Conservation (phyloP, 2,888 invertebrate genomes). For the Neoitamus cyanurus region DNA sequence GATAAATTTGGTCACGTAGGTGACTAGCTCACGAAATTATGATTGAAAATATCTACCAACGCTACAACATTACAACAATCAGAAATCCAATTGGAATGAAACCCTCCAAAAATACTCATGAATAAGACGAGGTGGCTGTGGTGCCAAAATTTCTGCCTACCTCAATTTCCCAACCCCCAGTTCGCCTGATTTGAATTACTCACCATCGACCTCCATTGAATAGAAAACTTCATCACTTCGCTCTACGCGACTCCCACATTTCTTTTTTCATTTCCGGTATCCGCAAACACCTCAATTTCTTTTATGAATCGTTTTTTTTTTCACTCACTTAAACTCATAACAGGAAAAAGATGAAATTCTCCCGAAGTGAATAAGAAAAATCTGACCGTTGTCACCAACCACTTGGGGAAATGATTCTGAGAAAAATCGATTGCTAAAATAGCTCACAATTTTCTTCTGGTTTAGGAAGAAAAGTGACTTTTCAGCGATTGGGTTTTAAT, state of each 20-base stretch:
- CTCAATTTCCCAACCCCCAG: slow-evolving; percentile 9
- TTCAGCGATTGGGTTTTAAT: not conserved
- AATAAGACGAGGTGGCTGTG: not conserved
- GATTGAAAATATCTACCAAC: not conserved
- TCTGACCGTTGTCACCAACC: slow-evolving; percentile 5
- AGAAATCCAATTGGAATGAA: not conserved
- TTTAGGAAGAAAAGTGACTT: not conserved
- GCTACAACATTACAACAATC: not conserved
- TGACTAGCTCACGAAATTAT: not conserved
- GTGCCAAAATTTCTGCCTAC: slow-evolving; percentile 27
- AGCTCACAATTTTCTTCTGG: not conserved
- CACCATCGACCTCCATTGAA: slow-evolving; percentile 51
- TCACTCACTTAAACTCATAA: not conserved
- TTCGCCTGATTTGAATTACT: slow-evolving; percentile 39
- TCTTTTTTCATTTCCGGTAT: not conserved
- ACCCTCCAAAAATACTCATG: not conserved
- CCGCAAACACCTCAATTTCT: not conserved
- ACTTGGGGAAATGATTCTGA: slow-evolving; percentile 15
- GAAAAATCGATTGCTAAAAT: slow-evolving; percentile 35
- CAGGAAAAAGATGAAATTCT: not conserved
- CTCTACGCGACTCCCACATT: not conserved
- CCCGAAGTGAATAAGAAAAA: not conserved
- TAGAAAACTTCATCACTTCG: slow-evolving; percentile 46
- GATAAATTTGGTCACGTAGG: not conserved
- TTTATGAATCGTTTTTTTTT: not conserved